These are phyloP conservation scores for Aplochiton taeniatus DNA, from an alignment of 2,797 vertebrate species.

Conservation along the genomic window DNA sequence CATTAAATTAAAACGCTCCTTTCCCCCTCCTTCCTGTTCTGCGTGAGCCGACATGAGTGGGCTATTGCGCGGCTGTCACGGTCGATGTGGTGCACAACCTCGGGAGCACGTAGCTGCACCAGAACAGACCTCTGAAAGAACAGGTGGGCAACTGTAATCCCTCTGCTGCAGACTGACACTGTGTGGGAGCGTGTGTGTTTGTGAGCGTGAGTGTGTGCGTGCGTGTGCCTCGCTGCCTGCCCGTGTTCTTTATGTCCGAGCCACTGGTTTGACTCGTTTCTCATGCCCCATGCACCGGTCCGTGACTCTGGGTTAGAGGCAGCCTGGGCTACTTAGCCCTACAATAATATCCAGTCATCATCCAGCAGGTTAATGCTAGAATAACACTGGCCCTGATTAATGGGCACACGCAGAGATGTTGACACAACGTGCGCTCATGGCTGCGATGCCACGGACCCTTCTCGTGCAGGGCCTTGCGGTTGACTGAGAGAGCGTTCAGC, in stretches of 20 bases:
- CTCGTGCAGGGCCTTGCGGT: slow-evolving; percentile 14
- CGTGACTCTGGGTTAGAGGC: slow-evolving; percentile 7
- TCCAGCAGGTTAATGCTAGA: slow-evolving; percentile 39
- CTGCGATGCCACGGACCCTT: slow-evolving; percentile 30
- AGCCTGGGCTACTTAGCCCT: slow-evolving; percentile 21
- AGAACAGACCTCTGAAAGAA: too few relatives aligned
- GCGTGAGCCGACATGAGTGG: too few relatives aligned
- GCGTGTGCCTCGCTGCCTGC: neutral
- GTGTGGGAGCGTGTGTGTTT: neutral
- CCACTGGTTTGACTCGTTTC: slow-evolving; percentile 13
- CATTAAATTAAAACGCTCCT: too few relatives aligned
- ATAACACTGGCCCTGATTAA: slow-evolving; percentile 51
- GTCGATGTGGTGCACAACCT: too few relatives aligned
- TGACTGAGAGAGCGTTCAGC: slow-evolving; percentile 33
- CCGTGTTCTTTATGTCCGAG: neutral
- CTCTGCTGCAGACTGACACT: too few relatives aligned
- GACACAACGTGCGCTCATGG: slow-evolving; percentile 41
- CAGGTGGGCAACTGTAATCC: too few relatives aligned
- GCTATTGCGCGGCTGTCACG: too few relatives aligned
- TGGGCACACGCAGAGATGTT: slow-evolving; percentile 17
- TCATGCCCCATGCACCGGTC: neutral
- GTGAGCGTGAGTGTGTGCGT: neutral
- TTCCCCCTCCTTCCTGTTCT: too few relatives aligned
- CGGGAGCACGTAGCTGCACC: too few relatives aligned
- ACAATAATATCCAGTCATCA: slow-evolving; percentile 41